phyloP scores from a whole-genome alignment of 1,140 invertebrate genomes.

The Meloidogyne hapla region DNA sequence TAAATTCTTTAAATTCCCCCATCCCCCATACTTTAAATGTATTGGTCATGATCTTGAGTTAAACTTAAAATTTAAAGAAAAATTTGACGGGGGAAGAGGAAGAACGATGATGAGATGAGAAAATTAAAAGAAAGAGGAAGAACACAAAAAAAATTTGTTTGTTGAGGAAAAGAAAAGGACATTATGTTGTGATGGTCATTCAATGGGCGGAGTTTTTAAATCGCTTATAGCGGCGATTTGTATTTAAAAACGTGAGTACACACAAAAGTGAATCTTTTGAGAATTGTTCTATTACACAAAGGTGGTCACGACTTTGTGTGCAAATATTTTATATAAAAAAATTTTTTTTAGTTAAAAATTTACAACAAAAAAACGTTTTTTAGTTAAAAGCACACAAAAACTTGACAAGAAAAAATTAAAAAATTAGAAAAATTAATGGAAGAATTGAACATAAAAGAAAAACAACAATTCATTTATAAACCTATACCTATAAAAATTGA shows the following conservation, averaged over 20 bases:
- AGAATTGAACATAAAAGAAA: neutral
- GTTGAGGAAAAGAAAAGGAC: neutral
- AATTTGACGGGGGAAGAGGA: neutral
- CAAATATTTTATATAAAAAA: neutral
- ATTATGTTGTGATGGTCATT: neutral
- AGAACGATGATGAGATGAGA: neutral
- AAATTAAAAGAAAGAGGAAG: neutral
- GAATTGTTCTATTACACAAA: neutral
- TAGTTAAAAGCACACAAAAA: too few species aligned
- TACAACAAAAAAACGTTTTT: neutral
- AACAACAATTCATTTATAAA: neutral
- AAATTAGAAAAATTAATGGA: neutral
- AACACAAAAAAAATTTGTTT: neutral
- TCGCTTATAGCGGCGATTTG: neutral
- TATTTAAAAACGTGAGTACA: neutral
- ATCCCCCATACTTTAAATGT: too few species aligned
- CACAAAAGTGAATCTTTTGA: neutral
- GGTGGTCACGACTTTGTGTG: neutral
- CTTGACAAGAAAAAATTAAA: neutral
- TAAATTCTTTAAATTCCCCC: too few species aligned
- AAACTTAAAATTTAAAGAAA: neutral
- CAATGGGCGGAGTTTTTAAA: neutral
- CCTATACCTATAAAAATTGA: constrained; percentile 3
- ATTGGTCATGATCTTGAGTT: neutral
- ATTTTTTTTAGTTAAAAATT: too few species aligned